Evolutionary conservation across 2,113 vertebrate species (phyloP), one percentile per base, ranked within the genome.

Genomic region (Formicarius rufipectus): DNA sequence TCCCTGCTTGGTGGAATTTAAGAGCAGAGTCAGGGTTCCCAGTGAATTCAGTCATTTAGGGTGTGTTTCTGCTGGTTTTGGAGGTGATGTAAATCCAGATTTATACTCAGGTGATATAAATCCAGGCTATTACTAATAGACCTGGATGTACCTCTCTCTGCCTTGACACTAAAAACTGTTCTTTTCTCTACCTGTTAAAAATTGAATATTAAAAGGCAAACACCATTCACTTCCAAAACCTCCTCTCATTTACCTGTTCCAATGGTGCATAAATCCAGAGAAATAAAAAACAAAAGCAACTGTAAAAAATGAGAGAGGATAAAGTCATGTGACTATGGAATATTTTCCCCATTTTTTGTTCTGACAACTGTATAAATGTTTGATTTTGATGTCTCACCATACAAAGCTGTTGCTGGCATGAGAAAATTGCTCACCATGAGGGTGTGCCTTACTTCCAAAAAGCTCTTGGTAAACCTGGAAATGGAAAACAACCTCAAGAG

Each of bases 381-480:
- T 40, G 6, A 7, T 47, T 85, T 88, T 47, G 30, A 8, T 9
- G 5, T 42, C 40, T 45, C 23, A 31, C 25, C 9, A 8, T 0
- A 33, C 9, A 33, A 27, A 77, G 28, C 44, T 68, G 58, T 8
- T 80, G 73, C 63, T 52, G 40, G n/a, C n/a, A 53, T 18, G 14
- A 56, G 53, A 27, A 59, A 45, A 40, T 4, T 55, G 59, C 35
- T 60, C 55, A 56, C 30, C 37, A 7, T 1, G 18, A 64, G 20
- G 55, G 28, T 4, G 11, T 1, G 5, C 24, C 78, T 75, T 14
- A 52, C 15, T 17, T 37, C 40, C 24, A 79, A 2, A 0, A 0
- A 78, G 42, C 60, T 84, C 31, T 39, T n/a, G 18, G 7, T n/a
- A 5, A 0, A 45, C 20, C 37, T 35, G 21, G 72, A 72, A 89